A percentile compares a stretch with the other conserved stretches of the same genome.
Conservation (phyloP, 2,797 vertebrate genomes). For the Adrianichthys oophorus region DNA sequence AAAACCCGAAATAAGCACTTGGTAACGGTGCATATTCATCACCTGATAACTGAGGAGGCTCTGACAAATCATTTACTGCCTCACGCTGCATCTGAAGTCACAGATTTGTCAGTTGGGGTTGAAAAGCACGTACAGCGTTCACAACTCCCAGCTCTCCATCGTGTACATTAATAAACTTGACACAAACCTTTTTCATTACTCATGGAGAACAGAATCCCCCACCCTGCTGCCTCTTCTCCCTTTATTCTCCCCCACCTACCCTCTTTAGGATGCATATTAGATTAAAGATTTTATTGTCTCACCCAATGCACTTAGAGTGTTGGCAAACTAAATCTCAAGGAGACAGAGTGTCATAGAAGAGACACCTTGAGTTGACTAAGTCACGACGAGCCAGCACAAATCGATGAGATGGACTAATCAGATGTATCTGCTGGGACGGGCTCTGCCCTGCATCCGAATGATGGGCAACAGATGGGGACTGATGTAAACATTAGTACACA, state of each 20-base stretch:
- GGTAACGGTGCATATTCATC: background rate
- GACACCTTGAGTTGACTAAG: constrained; percentile 77
- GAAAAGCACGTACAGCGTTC: constrained; percentile 12
- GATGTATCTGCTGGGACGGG: constrained; percentile 75
- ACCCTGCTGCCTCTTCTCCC: constrained; percentile 34
- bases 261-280: constrained; percentile 73
- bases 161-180: constrained; percentile 41
- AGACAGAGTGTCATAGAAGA: constrained; percentile 73
- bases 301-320: constrained; percentile 74
- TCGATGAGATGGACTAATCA: constrained; percentile 79
- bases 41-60: constrained; percentile 15
- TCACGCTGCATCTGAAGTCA: constrained; percentile 13
- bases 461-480: constrained; percentile 69
- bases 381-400: constrained; percentile 73
- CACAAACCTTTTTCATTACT: constrained; percentile 59
- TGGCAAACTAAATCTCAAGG: constrained; percentile 74
- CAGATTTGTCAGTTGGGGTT: constrained; percentile 13
- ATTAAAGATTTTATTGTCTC: constrained; percentile 79
- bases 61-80: constrained; percentile 23
- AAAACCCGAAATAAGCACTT: constrained; percentile 10
- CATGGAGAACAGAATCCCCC: constrained; percentile 45
- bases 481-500: constrained; percentile 72
- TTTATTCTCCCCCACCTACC: constrained; percentile 48
- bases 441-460: constrained; percentile 77
- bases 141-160: constrained; percentile 12